Evolutionary conservation across 2,888 invertebrate species (phyloP).

Genomic region (Leptopilina syphax): DNA sequence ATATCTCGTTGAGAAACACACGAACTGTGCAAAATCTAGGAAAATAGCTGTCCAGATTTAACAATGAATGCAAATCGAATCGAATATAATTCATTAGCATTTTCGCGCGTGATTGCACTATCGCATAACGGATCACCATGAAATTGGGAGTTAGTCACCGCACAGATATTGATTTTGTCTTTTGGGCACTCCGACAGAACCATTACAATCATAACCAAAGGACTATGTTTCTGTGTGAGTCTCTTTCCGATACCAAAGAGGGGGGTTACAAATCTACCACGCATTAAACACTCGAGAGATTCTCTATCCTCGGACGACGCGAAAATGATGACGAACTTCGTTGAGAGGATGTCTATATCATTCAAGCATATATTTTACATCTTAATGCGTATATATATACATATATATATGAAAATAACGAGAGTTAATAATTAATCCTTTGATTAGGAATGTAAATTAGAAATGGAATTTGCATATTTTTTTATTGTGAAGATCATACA

Average conservation of each 20-base stretch:
- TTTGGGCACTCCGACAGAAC: slow-evolving; percentile 63
- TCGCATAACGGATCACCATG: slow-evolving; percentile 55
- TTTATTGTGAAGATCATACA: not conserved
- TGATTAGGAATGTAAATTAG: slow-evolving; percentile 11
- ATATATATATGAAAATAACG: not conserved
- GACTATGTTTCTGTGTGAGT: slow-evolving; percentile 47
- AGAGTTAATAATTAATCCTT: not conserved
- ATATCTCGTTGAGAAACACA: not conserved
- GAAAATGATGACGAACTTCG: slow-evolving; percentile 47
- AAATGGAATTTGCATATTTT: slow-evolving; percentile 1
- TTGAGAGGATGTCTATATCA: not conserved
- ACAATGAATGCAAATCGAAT: slow-evolving; percentile 21
- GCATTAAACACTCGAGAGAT: slow-evolving; percentile 72
- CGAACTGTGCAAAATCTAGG: not conserved
- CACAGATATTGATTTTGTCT: slow-evolving; percentile 75
- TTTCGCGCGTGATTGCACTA: slow-evolving; percentile 53
- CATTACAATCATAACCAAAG: slow-evolving; percentile 49
- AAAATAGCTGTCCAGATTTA: not conserved
- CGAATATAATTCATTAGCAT: slow-evolving; percentile 31
- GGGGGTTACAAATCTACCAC: slow-evolving; percentile 70
- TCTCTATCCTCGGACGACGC: slow-evolving; percentile 51
- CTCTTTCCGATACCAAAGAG: slow-evolving; percentile 42
- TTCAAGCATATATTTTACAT: not conserved
- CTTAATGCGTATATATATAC: not conserved
- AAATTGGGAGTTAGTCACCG: slow-evolving; percentile 66